Conservation (phyloP, 2,113 vertebrate genomes). For the Morone saxatilis region DNA sequence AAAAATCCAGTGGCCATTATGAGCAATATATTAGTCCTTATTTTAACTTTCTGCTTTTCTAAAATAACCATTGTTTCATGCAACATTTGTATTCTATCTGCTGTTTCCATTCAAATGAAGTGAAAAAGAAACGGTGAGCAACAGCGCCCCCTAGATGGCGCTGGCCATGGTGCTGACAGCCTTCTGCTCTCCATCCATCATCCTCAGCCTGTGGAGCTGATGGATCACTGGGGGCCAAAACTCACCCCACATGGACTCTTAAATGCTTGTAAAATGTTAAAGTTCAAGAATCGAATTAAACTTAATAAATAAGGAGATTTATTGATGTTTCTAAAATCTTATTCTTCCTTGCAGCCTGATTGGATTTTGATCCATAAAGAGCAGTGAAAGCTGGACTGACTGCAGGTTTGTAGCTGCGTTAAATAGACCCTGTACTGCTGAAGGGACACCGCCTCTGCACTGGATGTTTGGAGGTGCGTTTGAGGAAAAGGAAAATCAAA, state of each 20-base stretch:
- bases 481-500: neutral
- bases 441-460: neutral
- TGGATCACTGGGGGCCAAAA: neutral
- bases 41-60: too few relatives aligned
- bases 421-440: too few relatives aligned
- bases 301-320: too few relatives aligned
- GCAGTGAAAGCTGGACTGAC: too few relatives aligned
- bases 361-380: too few relatives aligned
- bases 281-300: neutral
- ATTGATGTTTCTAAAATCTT: too few relatives aligned
- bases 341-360: neutral
- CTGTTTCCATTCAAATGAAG: neutral
- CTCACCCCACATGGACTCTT: neutral
- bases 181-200: neutral
- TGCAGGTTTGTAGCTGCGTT: too few relatives aligned
- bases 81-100: neutral
- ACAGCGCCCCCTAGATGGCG: slow-evolving; percentile 54
- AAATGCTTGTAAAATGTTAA: neutral
- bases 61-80: neutral
- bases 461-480: neutral
- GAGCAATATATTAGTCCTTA: too few relatives aligned
- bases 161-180: slow-evolving; percentile 71
- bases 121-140: too few relatives aligned
- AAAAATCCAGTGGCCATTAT: neutral
- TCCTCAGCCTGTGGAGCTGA: neutral